phyloP scores from a whole-genome alignment of 2,113 vertebrate genomes.

The Pimephales promelas region DNA sequence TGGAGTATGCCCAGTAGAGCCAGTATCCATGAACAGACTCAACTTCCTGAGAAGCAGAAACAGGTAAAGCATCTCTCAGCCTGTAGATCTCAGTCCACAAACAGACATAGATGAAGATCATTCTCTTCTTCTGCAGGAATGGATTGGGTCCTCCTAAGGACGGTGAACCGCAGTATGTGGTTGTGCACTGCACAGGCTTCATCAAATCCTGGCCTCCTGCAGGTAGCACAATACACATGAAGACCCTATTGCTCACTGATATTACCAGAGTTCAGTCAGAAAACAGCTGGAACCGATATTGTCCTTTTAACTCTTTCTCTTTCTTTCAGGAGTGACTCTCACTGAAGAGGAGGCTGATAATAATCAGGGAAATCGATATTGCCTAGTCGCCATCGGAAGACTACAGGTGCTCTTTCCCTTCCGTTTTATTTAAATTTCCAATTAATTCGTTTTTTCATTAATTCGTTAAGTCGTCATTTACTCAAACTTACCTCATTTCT shows the following conservation, averaged over 20 bases:
- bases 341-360: conserved; percentile 90
- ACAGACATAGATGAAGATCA: background rate
- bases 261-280: conserved; percentile 21
- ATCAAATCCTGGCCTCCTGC: conserved; percentile 97
- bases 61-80: conserved; percentile 74
- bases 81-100: background rate
- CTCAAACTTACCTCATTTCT: background rate
- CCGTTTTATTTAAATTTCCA: background rate
- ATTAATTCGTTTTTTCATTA: background rate
- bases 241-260: conserved; percentile 15
- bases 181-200: conserved; percentile 97
- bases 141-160: conserved; percentile 89
- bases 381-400: conserved; percentile 95
- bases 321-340: conserved; percentile 84
- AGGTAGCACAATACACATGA: conserved; percentile 73
- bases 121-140: conserved; percentile 71
- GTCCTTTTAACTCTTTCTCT: background rate
- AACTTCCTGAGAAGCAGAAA: conserved; percentile 89
- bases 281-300: too few species aligned
- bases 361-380: conserved; percentile 91
- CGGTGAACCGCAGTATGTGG: conserved; percentile 91
- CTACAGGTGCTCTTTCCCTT: conserved; percentile 79
- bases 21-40: conserved; percentile 86
- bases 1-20: conserved; percentile 84
- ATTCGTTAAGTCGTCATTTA: background rate